phyloP scores from a whole-genome alignment of 53 echinoderm and acorn worm genomes.

The Holothuria leucospilota region DNA sequence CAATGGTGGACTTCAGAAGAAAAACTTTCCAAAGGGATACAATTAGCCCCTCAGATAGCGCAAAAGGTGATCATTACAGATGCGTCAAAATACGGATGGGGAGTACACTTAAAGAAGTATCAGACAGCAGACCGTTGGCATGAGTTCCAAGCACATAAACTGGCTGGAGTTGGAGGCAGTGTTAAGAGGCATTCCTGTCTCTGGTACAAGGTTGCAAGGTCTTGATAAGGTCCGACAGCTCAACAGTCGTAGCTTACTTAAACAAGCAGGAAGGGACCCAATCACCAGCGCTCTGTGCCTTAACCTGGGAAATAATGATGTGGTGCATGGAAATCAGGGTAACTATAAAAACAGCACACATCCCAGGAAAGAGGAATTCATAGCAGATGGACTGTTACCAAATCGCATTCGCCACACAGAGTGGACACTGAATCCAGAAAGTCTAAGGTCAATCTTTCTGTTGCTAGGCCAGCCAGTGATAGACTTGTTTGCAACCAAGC shows the following conservation, averaged over 20 bases:
- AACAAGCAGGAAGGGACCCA: constrained; percentile 13
- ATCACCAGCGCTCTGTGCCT: not conserved
- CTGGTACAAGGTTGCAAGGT: not conserved
- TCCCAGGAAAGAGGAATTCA: not conserved
- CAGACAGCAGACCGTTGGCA: too few species aligned
- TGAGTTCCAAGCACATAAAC: not conserved
- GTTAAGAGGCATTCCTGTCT: not conserved
- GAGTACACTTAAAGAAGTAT: not conserved
- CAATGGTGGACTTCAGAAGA: too few species aligned
- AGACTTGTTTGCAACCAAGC: too few species aligned
- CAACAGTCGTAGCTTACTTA: not conserved
- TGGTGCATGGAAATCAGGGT: not conserved
- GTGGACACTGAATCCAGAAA: not conserved
- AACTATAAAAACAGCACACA: not conserved
- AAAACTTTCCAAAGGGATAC: too few species aligned
- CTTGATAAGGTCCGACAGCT: constrained; percentile 4
- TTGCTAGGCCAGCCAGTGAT: too few species aligned
- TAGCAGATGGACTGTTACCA: not conserved
- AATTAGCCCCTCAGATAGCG: not conserved
- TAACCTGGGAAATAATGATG: not conserved
- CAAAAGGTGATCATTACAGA: not conserved
- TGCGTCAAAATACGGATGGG: not conserved
- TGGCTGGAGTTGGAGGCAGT: constrained; percentile 41
- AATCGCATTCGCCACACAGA: constrained; percentile 20
- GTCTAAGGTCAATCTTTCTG: too few species aligned